Evolutionary conservation across 2,797 vertebrate genomes (phyloP).

Genomic region (Sphaeramia orbicularis): DNA sequence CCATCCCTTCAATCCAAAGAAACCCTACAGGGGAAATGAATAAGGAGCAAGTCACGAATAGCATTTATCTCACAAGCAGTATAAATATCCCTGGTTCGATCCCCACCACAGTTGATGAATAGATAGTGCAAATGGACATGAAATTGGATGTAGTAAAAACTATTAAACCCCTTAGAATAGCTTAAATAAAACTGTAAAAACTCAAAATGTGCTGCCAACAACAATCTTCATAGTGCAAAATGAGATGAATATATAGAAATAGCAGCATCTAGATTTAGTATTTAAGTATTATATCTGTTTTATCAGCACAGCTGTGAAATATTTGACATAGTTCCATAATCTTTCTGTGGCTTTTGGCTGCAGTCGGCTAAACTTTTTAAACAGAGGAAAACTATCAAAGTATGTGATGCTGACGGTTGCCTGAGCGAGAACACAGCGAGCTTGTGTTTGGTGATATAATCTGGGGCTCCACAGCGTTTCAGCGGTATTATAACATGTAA

Average conservation of each 20-base stretch:
- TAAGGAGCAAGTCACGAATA: conserved; percentile 59
- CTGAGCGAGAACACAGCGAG: conserved; percentile 33
- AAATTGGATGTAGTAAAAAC: conserved; percentile 33
- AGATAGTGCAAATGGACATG: conserved; percentile 47
- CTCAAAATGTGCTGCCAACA: conserved; percentile 25
- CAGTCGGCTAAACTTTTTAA: conserved; percentile 10
- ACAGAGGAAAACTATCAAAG: conserved; percentile 25
- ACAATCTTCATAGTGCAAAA: conserved; percentile 21
- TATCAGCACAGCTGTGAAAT: conserved; percentile 28
- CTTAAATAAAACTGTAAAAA: conserved; percentile 37
- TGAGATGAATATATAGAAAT: conserved; percentile 21
- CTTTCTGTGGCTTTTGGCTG: conserved; percentile 26
- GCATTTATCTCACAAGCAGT: conserved; percentile 55
- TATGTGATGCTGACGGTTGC: conserved; percentile 35
- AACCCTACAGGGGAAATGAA: conserved; percentile 60
- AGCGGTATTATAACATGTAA: conserved; percentile 51
- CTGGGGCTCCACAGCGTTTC: conserved; percentile 17
- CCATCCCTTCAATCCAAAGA: conserved; percentile 38
- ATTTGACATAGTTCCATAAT: conserved; percentile 8
- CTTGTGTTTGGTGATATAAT: conserved; percentile 33
- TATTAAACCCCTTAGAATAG: conserved; percentile 47
- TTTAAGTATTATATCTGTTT: conserved; percentile 8
- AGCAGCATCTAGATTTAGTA: conserved; percentile 24
- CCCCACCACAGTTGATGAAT: conserved; percentile 63
- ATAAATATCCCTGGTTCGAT: conserved; percentile 64